A percentile compares a stretch with the other conserved stretches of the same genome.
Evolutionary conservation across 2,797 vertebrate species (phyloP).

Genomic region (Cuculus canorus): DNA sequence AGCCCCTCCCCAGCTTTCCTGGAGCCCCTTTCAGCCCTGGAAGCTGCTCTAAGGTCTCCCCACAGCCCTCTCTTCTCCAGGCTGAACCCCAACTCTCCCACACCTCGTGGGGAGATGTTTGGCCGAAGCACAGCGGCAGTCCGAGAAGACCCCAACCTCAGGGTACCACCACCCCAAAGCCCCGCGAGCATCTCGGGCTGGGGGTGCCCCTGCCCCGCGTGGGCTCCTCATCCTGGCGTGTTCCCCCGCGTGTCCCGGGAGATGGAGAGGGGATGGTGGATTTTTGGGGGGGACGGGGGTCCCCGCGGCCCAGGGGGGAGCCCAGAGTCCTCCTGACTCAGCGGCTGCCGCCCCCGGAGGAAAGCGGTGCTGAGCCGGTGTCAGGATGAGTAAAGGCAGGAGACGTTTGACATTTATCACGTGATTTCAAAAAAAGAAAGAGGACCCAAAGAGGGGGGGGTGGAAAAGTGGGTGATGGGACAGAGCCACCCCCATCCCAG

Average conservation of each 20-base stretch:
- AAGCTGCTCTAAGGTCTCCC: too few species aligned
- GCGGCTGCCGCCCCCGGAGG: slow-evolving; percentile 12
- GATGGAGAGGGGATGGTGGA: not conserved
- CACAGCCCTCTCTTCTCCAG: too few species aligned
- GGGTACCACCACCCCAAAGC: too few species aligned
- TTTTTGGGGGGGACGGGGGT: not conserved
- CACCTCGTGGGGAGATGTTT: too few species aligned
- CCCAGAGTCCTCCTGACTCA: slow-evolving; percentile 37
- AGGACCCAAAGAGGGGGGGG: not conserved
- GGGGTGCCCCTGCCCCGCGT: too few species aligned
- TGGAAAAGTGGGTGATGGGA: not conserved
- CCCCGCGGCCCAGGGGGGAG: not conserved
- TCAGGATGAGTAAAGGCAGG: slow-evolving; percentile 40
- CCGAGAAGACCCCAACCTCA: too few species aligned
- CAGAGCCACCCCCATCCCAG: not conserved
- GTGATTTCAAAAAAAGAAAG: slow-evolving; percentile 58
- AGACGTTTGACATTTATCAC: slow-evolving; percentile 15
- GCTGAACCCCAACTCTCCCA: too few species aligned
- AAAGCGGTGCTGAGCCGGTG: not conserved
- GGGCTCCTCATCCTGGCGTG: too few species aligned
- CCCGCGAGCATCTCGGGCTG: too few species aligned
- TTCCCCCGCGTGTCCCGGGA: fast-evolving
- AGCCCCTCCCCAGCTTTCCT: too few species aligned
- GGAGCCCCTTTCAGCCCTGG: too few species aligned
- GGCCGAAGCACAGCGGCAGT: too few species aligned